Conservation (phyloP, 1,140 invertebrate genomes). For the Acyrthosiphon pisum region DNA sequence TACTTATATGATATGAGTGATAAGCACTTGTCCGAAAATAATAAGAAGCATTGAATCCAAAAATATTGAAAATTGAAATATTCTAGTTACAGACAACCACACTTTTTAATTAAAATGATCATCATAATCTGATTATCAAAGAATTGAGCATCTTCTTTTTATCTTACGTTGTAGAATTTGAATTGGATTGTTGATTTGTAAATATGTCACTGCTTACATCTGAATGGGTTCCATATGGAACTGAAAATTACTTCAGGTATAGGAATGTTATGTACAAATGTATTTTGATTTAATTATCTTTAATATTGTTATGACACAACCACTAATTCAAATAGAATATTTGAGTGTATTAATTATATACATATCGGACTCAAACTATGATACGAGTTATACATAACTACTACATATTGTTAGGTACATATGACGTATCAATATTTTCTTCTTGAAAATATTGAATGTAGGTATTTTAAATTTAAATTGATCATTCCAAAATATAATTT, state of each 20-base stretch:
- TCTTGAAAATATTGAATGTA: not conserved
- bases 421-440: not conserved
- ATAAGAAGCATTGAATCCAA: too few relatives aligned
- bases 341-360: not conserved
- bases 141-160: not conserved
- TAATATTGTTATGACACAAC: not conserved
- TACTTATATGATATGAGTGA: too few relatives aligned
- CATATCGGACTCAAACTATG: not conserved
- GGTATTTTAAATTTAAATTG: not conserved
- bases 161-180: not conserved
- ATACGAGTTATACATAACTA: not conserved
- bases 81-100: too few relatives aligned
- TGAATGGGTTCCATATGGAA: slow-evolving; percentile 50
- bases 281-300: not conserved
- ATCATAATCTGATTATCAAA: not conserved
- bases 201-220: slow-evolving; percentile 51
- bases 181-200: not conserved
- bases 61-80: too few relatives aligned
- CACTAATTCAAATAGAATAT: not conserved
- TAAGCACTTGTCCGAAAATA: too few relatives aligned
- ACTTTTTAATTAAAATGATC: not conserved
- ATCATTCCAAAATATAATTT: not conserved
- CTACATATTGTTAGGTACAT: too few relatives aligned
- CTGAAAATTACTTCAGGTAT: slow-evolving; percentile 54
- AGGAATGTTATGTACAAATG: not conserved